Evolutionary conservation across 2,113 vertebrate species (phyloP).

Genomic region (Amblyornis subalaris): DNA sequence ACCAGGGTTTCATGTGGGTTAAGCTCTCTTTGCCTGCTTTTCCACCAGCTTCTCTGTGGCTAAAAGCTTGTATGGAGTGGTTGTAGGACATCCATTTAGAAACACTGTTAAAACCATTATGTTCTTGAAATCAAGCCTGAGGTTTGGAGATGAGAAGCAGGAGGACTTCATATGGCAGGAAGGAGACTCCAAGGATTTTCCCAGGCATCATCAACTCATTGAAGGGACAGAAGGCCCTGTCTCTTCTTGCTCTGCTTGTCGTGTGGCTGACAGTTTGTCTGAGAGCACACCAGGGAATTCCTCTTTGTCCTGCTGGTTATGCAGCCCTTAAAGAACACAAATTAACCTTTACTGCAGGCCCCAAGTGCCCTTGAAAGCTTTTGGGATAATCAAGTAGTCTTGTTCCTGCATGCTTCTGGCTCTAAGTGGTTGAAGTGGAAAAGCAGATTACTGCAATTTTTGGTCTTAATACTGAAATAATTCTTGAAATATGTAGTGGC

Average conservation of each 20-base stretch:
- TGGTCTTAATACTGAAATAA: neutral
- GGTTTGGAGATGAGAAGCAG: neutral
- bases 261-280: neutral
- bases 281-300: neutral
- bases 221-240: neutral
- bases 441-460: neutral
- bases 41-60: neutral
- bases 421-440: neutral
- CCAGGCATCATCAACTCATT: neutral
- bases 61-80: neutral
- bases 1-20: neutral
- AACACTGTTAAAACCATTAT: neutral
- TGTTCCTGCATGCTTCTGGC: neutral
- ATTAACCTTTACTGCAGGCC: neutral
- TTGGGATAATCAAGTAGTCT: neutral
- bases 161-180: neutral
- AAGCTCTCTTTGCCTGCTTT: neutral
- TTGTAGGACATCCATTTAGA: neutral
- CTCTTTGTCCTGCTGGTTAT: neutral
- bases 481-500: neutral
- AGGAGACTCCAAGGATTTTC: neutral
- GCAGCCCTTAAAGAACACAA: neutral
- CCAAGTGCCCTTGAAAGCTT: neutral
- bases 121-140: neutral
- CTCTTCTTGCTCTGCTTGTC: neutral